Evolutionary conservation across 1,140 invertebrate genomes (phyloP), one percentile per base, ranked within the genome.

Genomic region (Rhynchophorus ferrugineus): DNA sequence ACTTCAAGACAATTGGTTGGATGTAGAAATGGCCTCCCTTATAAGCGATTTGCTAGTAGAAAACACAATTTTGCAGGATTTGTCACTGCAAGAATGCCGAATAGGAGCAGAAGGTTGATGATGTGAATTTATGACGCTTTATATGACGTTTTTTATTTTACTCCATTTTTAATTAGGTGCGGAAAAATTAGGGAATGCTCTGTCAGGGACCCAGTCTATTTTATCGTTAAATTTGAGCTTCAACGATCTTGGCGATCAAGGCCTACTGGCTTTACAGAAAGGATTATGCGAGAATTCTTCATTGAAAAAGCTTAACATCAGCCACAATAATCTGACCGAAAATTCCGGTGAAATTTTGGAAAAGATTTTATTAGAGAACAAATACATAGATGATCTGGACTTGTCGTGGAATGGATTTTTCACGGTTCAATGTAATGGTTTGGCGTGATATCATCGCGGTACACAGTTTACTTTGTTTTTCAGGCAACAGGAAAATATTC

Each of bases 361-460:
- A n/a, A 64, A 64, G 60, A 64, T 69, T 11, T 59, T 76, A n/a
- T 61, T 70, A 53, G 65, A 65, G 8, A 61, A 71, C 45, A 69
- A 70, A 49, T 66, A 65, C 48, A 63, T 76, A 39, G 69, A 67
- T 16, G 62, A 66, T 36, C 49, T 75, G 3, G 65, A 76, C 64
- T 59, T 76, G 20, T 72, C 73, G 1, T 74, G 72, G 72, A 76
- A 74, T 58, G 67, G 63, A 41, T 59, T 74, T 11, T 70, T 51
- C 45, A 58, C 63, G 22, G 63, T 62, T 1, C 42, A 24, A 59
- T 58, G 61, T 58, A 37, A 53, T 16, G 33, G 16, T 11, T 29
- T 29, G 24, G 24, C 24, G 11, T 11, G 11, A 19, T 22, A 7
- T 44, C 6, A 7, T 6, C 17, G 20, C 19, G 17, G 16, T 44